Conservation (phyloP, 2,888 invertebrate species). For the Caenorhabditis wallacei region DNA sequence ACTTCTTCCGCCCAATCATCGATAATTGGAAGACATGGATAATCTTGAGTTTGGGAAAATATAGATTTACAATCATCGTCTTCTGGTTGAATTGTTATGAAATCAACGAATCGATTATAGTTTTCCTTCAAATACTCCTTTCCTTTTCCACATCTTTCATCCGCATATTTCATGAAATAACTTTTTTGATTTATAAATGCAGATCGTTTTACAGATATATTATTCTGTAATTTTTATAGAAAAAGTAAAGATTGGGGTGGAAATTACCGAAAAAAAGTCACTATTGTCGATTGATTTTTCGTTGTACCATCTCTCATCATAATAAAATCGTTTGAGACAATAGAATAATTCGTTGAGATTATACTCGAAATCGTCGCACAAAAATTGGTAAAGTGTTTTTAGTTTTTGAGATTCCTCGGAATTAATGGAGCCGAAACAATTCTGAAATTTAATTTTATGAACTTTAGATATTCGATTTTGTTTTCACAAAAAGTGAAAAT, state of each 20-base stretch:
- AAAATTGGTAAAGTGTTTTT: neutral
- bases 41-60: neutral
- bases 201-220: neutral
- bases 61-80: neutral
- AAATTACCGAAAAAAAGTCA: slow-evolving; percentile 8
- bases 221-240: neutral
- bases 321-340: neutral
- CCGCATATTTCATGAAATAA: neutral
- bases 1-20: neutral
- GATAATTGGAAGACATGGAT: neutral
- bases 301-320: neutral
- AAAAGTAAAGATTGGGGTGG: neutral
- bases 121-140: neutral
- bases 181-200: neutral
- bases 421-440: neutral
- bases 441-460: no score
- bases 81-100: neutral
- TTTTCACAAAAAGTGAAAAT: no score
- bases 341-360: neutral
- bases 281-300: neutral
- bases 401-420: neutral
- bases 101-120: slow-evolving; percentile 3
- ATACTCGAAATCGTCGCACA: neutral
- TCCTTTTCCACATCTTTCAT: neutral
- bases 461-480: no score